phyloP scores from a whole-genome alignment of 2,113 vertebrate species.

The Verasper variegatus region DNA sequence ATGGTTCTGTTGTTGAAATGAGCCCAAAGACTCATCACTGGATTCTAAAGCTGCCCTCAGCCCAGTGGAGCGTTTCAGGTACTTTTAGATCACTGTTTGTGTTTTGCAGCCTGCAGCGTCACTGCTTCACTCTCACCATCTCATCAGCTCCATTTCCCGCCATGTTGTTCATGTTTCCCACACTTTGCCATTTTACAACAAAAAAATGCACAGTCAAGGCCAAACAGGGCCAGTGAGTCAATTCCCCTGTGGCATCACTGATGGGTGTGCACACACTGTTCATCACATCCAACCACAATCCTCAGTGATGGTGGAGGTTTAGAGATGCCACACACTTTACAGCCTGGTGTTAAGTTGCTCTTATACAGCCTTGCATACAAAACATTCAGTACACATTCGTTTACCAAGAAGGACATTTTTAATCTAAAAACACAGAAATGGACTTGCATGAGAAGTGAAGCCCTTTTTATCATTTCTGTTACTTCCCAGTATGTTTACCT shows the following conservation, averaged over 20 bases:
- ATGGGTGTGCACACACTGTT: not conserved
- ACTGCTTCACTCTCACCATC: not conserved
- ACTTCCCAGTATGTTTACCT: constrained; percentile 78
- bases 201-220: not conserved
- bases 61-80: not conserved
- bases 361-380: not conserved
- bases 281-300: not conserved
- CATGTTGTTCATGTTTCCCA: not conserved
- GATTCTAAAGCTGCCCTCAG: not conserved
- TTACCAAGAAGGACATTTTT: not conserved
- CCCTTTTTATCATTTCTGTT: not conserved
- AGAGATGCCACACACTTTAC: not conserved
- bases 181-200: not conserved
- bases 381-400: not conserved
- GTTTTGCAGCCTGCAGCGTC: not conserved
- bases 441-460: not conserved
- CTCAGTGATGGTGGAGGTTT: not conserved
- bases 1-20: not conserved
- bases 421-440: not conserved
- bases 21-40: not conserved
- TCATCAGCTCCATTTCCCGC: not conserved
- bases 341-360: not conserved
- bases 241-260: not conserved
- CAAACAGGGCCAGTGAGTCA: not conserved
- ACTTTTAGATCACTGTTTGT: not conserved